Conservation (phyloP, 2,113 vertebrate genomes). For the Myiagra hebetior region DNA sequence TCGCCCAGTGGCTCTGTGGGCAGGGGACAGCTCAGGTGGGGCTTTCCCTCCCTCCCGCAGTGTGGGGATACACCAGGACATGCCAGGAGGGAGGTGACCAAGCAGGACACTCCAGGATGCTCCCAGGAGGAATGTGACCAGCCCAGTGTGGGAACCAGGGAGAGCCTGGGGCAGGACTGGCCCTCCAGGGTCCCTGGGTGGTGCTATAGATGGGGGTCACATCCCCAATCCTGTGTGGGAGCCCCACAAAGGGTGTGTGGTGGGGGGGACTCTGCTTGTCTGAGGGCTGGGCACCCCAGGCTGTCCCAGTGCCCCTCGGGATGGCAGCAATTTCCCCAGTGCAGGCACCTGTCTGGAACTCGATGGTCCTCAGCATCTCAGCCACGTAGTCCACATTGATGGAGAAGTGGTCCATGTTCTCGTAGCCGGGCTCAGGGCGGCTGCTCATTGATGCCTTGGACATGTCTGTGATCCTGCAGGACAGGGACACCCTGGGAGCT, state of each 20-base stretch:
- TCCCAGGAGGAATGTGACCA: neutral
- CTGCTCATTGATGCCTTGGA: conserved; percentile 75
- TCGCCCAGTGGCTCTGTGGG: conserved; percentile 30
- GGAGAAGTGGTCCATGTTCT: conserved; percentile 84
- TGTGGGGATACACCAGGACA: neutral
- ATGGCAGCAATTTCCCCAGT: rapidly evolving
- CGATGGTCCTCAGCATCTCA: conserved; percentile 79
- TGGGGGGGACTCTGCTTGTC: neutral
- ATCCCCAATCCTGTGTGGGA: neutral
- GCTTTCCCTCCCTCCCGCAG: neutral
- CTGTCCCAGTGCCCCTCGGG: rapidly evolving
- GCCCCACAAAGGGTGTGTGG: rapidly evolving
- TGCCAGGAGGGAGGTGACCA: neutral
- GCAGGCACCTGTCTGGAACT: conserved; percentile 78
- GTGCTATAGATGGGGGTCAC: neutral
- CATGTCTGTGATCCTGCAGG: conserved; percentile 78
- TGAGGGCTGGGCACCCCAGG: rapidly evolving
- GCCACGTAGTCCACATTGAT: conserved; percentile 79
- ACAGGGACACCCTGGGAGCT: neutral
- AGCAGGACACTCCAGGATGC: neutral
- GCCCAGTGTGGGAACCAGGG: neutral
- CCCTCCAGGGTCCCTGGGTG: neutral
- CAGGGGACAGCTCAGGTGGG: neutral
- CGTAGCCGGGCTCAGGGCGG: conserved; percentile 77
- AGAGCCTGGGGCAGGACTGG: neutral